Conservation (phyloP, 2,888 invertebrate species). For the Melangyna quadrimaculata region DNA sequence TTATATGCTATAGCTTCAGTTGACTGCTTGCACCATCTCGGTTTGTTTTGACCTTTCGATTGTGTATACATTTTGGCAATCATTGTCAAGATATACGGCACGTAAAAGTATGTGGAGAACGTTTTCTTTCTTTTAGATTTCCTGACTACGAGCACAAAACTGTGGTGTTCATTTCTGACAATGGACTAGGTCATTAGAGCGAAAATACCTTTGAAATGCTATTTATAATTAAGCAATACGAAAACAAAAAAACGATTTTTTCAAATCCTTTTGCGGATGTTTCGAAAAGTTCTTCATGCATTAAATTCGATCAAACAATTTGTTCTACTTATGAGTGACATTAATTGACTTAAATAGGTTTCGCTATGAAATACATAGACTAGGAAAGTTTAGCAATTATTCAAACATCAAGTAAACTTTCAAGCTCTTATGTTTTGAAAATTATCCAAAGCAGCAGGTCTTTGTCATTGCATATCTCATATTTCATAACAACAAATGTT, state of each 20-base stretch:
- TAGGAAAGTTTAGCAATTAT: slow-evolving; percentile 14
- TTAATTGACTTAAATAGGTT: not conserved
- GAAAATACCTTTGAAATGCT: not conserved
- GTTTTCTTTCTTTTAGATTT: slow-evolving; percentile 15
- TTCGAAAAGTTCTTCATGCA: slow-evolving; percentile 28
- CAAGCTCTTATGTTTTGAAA: not conserved
- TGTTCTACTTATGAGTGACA: not conserved
- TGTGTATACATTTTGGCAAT: slow-evolving; percentile 6
- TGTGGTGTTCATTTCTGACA: not conserved
- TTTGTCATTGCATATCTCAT: slow-evolving; percentile 9
- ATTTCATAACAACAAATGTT: slow-evolving; percentile 21
- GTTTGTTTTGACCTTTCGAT: not conserved
- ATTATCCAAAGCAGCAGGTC: not conserved
- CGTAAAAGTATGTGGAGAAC: not conserved
- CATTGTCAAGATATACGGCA: slow-evolving; percentile 4
- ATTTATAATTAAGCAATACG: not conserved
- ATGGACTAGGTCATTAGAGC: slow-evolving; percentile 28
- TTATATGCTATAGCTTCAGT: not conserved
- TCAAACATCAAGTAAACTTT: slow-evolving; percentile 42
- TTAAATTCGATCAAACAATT: not conserved
- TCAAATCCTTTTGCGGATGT: not conserved
- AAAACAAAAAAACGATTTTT: slow-evolving; percentile 12
- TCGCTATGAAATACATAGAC: too few relatives aligned
- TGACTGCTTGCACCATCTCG: not conserved
- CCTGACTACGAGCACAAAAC: not conserved